These are phyloP conservation scores for Eutrigla gurnardus DNA, from an alignment of 2,797 vertebrate genomes.

Conservation along the genomic window DNA sequence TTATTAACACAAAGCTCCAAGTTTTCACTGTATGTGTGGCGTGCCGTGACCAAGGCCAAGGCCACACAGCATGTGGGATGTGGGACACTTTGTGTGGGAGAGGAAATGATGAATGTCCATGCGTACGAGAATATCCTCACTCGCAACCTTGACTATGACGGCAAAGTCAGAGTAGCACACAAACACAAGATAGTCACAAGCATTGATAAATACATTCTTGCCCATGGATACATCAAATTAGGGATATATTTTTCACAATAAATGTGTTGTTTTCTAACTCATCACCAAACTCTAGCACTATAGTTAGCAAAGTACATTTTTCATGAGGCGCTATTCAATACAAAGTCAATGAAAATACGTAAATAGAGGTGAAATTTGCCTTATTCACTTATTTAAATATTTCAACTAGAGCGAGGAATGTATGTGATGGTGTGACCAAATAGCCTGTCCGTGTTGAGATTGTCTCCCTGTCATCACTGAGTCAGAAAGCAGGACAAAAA, in stretches of 20 bases:
- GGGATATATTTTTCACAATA: slow-evolving; percentile 2
- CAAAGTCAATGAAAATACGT: too few species aligned
- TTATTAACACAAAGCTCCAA: slow-evolving; percentile 7
- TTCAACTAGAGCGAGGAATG: too few species aligned
- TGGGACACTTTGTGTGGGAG: slow-evolving; percentile 36
- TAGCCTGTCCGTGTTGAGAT: too few species aligned
- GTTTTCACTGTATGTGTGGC: slow-evolving; percentile 15
- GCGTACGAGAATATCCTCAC: slow-evolving; percentile 18
- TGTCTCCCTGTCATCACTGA: too few species aligned
- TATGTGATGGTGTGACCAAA: too few species aligned
- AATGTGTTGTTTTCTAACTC: neutral
- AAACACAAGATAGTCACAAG: neutral
- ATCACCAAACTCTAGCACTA: too few species aligned
- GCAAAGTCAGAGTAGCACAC: slow-evolving; percentile 21
- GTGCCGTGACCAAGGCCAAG: slow-evolving; percentile 36
- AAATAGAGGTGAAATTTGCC: too few species aligned
- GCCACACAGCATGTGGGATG: slow-evolving; percentile 19
- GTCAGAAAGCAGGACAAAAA: too few species aligned
- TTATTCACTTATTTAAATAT: too few species aligned
- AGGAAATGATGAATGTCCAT: slow-evolving; percentile 41
- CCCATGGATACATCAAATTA: neutral
- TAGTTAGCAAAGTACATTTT: too few species aligned
- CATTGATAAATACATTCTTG: slow-evolving; percentile 8
- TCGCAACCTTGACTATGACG: slow-evolving; percentile 29
- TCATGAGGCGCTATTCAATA: too few species aligned